These are phyloP conservation scores for Leucophenga montana DNA, from an alignment of 2,888 invertebrate species.

Conservation along the genomic window DNA sequence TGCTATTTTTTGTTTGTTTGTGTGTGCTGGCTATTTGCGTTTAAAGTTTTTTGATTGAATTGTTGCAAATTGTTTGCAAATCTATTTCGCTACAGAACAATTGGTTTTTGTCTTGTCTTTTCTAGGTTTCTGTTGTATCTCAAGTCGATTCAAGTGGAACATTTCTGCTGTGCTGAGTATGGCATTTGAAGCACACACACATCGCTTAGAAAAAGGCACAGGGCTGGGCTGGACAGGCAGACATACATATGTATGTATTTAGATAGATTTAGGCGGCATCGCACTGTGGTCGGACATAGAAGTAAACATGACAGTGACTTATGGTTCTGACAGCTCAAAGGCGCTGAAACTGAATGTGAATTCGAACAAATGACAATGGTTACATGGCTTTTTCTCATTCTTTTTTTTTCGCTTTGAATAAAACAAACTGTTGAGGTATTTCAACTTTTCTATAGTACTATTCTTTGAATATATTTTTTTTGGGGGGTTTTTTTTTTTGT, in stretches of 20 bases:
- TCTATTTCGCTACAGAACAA: conserved; percentile 60
- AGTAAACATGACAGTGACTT: conserved; percentile 62
- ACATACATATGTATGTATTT: not conserved
- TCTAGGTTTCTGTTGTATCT: conserved; percentile 28
- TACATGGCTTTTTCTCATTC: not conserved
- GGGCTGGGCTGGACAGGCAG: conserved; percentile 19
- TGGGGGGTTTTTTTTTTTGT: conserved; percentile 5
- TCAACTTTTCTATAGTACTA: conserved; percentile 43
- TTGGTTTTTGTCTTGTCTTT: conserved; percentile 63
- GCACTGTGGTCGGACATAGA: conserved; percentile 38
- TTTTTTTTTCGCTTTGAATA: conserved; percentile 36
- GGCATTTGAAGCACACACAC: conserved; percentile 57
- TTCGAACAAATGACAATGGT: conserved; percentile 15
- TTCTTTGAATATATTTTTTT: conserved; percentile 9
- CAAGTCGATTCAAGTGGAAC: not conserved
- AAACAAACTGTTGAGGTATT: conserved; percentile 42
- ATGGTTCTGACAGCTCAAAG: conserved; percentile 65
- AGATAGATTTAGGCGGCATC: too few species aligned
- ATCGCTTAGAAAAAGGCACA: conserved; percentile 33
- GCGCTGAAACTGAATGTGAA: conserved; percentile 10
- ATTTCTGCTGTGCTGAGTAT: conserved; percentile 29
- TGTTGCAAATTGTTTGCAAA: conserved; percentile 69
- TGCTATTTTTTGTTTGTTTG: not conserved
- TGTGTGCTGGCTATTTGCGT: conserved; percentile 55
- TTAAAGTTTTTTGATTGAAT: conserved; percentile 71